phyloP scores from a whole-genome alignment of 64 coral and sea anemone genomes.

The Pocillopora verrucosa region DNA sequence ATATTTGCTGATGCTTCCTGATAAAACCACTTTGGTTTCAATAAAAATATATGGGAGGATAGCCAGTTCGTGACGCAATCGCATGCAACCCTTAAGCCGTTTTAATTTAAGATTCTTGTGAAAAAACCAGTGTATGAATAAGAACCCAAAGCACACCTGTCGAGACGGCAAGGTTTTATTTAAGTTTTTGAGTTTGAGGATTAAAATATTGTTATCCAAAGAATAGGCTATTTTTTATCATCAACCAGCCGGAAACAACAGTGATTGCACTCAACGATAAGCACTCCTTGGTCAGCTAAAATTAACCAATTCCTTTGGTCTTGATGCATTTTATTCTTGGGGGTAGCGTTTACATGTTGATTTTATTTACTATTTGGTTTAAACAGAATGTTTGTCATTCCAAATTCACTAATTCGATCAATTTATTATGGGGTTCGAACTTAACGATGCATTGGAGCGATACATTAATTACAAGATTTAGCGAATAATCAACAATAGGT shows the following conservation, averaged over 20 bases:
- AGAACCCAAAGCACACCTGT: neutral
- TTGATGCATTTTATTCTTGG: neutral
- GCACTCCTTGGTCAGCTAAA: neutral
- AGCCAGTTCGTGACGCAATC: neutral
- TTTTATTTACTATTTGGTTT: conserved; percentile 1
- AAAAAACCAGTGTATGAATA: neutral
- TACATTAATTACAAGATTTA: conserved; percentile 22
- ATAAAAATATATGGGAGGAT: neutral
- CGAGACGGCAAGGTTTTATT: neutral
- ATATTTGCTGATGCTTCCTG: neutral
- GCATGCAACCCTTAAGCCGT: neutral
- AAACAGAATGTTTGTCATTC: neutral
- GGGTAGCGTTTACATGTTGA: neutral
- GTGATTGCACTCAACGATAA: neutral
- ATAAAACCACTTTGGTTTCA: neutral
- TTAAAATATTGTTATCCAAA: neutral
- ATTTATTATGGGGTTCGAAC: neutral
- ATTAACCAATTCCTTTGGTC: neutral
- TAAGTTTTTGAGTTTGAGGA: neutral
- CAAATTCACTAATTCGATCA: neutral
- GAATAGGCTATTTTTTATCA: conserved; percentile 26
- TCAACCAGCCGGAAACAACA: conserved; percentile 18
- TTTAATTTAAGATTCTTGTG: neutral
- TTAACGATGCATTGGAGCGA: neutral
- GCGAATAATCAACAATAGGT: conserved; percentile 6